These are phyloP conservation scores for Phymanthus crucifer DNA, from an alignment of 92 coral and sea anemone species.

Conservation along the genomic window DNA sequence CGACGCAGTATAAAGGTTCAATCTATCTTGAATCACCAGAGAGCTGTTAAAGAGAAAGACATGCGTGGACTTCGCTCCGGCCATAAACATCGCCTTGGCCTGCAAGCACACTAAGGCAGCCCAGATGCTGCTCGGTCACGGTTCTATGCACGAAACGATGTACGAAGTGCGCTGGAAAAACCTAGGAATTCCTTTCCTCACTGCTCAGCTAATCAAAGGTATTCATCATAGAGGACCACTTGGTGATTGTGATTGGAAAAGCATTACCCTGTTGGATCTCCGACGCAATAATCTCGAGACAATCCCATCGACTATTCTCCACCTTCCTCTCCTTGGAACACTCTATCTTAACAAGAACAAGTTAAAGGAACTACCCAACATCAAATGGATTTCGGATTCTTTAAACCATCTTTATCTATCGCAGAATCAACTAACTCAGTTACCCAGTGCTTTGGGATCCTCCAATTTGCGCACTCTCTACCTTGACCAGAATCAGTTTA, in stretches of 20 bases:
- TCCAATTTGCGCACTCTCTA: slow-evolving; percentile 50
- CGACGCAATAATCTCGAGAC: slow-evolving; percentile 46
- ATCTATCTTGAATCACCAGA: background rate
- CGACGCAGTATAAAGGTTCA: too few relatives aligned
- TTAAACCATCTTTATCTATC: slow-evolving; percentile 50
- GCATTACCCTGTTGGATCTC: slow-evolving; percentile 46
- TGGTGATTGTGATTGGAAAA: background rate
- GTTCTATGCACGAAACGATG: slow-evolving; percentile 6
- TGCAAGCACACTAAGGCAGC: slow-evolving; percentile 25
- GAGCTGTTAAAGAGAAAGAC: slow-evolving; percentile 10
- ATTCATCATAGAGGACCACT: slow-evolving; percentile 11
- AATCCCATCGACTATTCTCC: slow-evolving; percentile 44
- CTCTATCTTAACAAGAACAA: slow-evolving; percentile 44
- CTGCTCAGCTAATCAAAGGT: slow-evolving; percentile 32
- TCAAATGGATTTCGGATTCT: slow-evolving; percentile 33
- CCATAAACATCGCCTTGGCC: slow-evolving; percentile 37
- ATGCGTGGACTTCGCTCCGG: slow-evolving; percentile 31
- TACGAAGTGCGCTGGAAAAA: slow-evolving; percentile 50
- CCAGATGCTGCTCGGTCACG: slow-evolving; percentile 33
- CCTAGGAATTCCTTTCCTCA: slow-evolving; percentile 30
- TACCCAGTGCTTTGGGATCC: slow-evolving; percentile 42
- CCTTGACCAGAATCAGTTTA: slow-evolving; percentile 42
- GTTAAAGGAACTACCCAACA: slow-evolving; percentile 45
- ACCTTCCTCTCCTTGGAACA: slow-evolving; percentile 42
- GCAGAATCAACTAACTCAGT: slow-evolving; percentile 35